Percentiles rank a stretch among this genome's conserved stretches.
These are phyloP conservation scores for Urocitellus parryii DNA, from an alignment of 2,113 vertebrate genomes.

Conservation along the genomic window DNA sequence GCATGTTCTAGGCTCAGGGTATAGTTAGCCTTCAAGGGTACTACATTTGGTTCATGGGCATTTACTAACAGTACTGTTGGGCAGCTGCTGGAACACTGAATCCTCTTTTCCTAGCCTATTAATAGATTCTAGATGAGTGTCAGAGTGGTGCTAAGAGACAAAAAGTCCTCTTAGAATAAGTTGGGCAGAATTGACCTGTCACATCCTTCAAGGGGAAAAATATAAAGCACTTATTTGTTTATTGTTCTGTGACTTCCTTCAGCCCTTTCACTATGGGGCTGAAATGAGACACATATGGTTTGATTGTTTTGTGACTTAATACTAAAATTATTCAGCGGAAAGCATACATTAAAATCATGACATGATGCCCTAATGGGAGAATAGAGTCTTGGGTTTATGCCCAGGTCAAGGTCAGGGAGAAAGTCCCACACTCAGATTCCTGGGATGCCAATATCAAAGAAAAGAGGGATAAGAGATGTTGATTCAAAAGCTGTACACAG, in stretches of 20 bases:
- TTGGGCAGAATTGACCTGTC: slow-evolving; percentile 56
- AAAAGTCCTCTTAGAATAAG: slow-evolving; percentile 25
- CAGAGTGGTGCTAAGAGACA: slow-evolving; percentile 2
- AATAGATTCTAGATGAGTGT: slow-evolving; percentile 38
- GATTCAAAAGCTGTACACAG: not conserved
- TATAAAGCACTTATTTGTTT: slow-evolving; percentile 85
- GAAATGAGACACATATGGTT: slow-evolving; percentile 79
- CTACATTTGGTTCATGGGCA: not conserved
- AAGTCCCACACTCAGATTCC: slow-evolving; percentile 71
- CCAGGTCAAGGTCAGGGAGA: slow-evolving; percentile 65
- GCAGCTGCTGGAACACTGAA: not conserved
- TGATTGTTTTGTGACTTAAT: slow-evolving; percentile 80
- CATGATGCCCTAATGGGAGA: slow-evolving; percentile 62
- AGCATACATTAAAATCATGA: slow-evolving; percentile 77
- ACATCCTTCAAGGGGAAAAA: slow-evolving; percentile 65
- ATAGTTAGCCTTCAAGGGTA: not conserved
- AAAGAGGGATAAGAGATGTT: not conserved
- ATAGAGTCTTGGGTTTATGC: slow-evolving; percentile 63
- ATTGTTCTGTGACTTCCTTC: slow-evolving; percentile 78
- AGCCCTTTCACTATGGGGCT: slow-evolving; percentile 77
- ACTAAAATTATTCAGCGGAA: slow-evolving; percentile 79
- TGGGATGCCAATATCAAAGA: not conserved
- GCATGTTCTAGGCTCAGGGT: not conserved
- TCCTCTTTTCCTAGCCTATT: not conserved
- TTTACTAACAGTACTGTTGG: not conserved